Conservation (phyloP, 2,113 vertebrate genomes). For the Alectura lathami region DNA sequence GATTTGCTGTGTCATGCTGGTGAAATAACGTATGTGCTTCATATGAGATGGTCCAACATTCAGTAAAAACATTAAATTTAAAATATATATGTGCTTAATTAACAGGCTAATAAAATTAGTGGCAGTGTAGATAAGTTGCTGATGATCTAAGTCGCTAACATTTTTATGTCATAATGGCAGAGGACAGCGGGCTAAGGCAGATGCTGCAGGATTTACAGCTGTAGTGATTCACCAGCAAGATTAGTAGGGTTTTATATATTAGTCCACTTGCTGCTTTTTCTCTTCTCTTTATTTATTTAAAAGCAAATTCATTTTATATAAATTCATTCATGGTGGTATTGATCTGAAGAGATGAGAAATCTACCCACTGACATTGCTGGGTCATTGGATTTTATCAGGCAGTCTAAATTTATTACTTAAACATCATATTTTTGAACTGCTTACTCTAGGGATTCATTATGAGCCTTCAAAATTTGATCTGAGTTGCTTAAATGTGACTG, state of each 20-base stretch:
- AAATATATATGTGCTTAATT: not conserved
- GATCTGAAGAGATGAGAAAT: not conserved
- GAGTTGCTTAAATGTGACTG: not conserved
- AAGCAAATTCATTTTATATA: not conserved
- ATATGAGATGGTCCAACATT: accelerated
- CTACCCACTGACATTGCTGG: not conserved
- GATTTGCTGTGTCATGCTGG: not conserved
- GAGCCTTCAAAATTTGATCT: not conserved
- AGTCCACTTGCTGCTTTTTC: not conserved
- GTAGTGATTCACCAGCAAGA: not conserved
- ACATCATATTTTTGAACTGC: not conserved
- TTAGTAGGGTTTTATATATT: not conserved
- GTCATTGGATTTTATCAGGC: not conserved
- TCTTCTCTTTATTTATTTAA: not conserved
- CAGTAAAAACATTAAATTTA: not conserved
- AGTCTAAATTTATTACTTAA: not conserved
- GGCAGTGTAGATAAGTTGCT: not conserved
- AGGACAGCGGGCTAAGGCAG: not conserved
- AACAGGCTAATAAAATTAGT: not conserved
- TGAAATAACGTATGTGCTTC: not conserved
- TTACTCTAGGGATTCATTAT: accelerated
- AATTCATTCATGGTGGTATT: not conserved
- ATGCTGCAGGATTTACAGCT: not conserved
- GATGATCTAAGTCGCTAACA: not conserved
- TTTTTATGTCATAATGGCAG: not conserved